phyloP scores from a whole-genome alignment of 2,797 vertebrate genomes.

The Glyptemys insculpta region DNA sequence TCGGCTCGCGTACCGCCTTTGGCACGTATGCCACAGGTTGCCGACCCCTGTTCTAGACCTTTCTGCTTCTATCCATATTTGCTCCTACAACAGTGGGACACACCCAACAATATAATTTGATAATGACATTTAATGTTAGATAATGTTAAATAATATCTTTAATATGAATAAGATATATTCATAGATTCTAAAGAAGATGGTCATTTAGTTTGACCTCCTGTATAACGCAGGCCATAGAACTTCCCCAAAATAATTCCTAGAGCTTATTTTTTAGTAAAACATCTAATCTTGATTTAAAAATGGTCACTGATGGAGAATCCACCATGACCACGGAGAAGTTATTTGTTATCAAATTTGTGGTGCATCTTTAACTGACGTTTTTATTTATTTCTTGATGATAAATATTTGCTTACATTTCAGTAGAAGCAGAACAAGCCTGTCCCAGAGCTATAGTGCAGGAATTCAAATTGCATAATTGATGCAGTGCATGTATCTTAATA shows the following conservation, averaged over 20 bases:
- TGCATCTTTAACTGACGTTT: background rate
- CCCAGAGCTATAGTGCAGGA: background rate
- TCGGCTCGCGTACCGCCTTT: too few relatives aligned
- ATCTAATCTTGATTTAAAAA: background rate
- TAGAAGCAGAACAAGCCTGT: background rate
- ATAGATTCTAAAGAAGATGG: background rate
- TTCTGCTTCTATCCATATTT: background rate
- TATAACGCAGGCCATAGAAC: background rate
- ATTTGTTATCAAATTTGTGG: background rate
- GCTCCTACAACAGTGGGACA: background rate
- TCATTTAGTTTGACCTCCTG: background rate
- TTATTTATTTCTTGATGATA: background rate
- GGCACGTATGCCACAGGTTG: too few relatives aligned
- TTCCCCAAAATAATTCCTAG: background rate
- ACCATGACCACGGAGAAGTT: background rate
- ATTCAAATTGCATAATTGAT: background rate
- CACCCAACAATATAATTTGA: background rate
- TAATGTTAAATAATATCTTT: background rate
- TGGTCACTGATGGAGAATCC: background rate
- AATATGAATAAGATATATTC: background rate
- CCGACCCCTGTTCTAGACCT: background rate
- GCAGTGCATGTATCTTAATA: background rate
- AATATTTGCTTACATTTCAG: background rate
- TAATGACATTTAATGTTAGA: background rate
- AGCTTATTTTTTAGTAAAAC: background rate